Evolutionary conservation across 2,888 invertebrate species (phyloP), one percentile per base, ranked within the genome.

Genomic region (Heteromurus nitidus): DNA sequence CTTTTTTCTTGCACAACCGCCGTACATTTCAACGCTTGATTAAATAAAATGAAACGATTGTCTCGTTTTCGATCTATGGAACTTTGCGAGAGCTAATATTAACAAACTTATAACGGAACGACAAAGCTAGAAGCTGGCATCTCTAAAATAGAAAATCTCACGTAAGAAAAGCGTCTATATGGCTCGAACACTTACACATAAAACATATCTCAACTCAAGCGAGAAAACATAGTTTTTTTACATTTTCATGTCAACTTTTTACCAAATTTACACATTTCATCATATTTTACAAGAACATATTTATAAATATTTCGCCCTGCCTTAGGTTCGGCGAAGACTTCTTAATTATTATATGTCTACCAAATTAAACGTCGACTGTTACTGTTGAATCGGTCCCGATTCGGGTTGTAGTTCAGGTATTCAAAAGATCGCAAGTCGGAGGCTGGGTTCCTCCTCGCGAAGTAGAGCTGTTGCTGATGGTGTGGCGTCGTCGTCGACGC

Each of bases 331-430:
- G 3, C n/a, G n/a, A 3, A 5, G n/a, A 47, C 47, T 5, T 11
- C n/a, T 47, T 47, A 47, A 47, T 47, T 16, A 16, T 3, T n/a
- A 36, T 36, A 13, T 36, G 13, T 9, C 55, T 60, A 76, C 76
- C 76, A 76, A 67, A 76, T 18, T 60, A 76, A 26, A 58, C 76
- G 42, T 13, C 76, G 55, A 5, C 22, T 68, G 30, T 76, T 76
- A 7, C 58, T 67, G 24, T 44, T 42, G 20, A 76, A 68, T 60
- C 76, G 67, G n/a, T 76, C 76, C n/a, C 58, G 58, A 36, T 60
- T 69, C 47, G 42, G 44, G 47, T 50, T 36, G 44, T 69, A 69
- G 30, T 76, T 76, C 68, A 76, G 68, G 75, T 76, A 76, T 62
- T 50, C 77, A 77, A 62, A 77, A 5, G 77, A 31, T 16, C 60